These are phyloP conservation scores for Shargacucullia verbasci DNA, from an alignment of 2,888 invertebrate species.

Conservation along the genomic window DNA sequence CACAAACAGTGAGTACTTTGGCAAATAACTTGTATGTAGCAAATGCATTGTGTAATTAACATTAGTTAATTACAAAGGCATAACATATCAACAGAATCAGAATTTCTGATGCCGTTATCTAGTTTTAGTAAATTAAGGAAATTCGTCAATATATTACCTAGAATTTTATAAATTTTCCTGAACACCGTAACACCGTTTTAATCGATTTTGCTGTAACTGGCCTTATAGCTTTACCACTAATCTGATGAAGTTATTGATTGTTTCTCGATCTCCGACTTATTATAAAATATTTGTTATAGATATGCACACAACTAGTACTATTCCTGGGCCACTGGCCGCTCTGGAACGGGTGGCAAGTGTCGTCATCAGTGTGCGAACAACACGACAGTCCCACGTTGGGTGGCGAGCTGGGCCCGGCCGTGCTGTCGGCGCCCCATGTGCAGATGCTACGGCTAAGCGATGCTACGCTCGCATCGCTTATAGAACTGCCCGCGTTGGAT, in stretches of 20 bases:
- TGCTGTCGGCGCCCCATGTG: slow-evolving; percentile 95
- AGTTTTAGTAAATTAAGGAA: no score
- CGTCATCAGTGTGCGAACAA: slow-evolving; percentile 97
- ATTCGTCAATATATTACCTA: no score
- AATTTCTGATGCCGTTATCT: no score
- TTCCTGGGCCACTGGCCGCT: slow-evolving; percentile 98
- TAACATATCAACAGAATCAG: no score
- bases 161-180: no score
- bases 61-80: background rate
- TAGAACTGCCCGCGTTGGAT: slow-evolving; percentile 96
- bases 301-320: slow-evolving; percentile 96
- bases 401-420: slow-evolving; percentile 93
- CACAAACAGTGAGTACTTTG: slow-evolving; percentile 79
- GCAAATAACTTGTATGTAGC: background rate
- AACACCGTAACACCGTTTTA: no score
- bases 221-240: no score
- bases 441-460: slow-evolving; percentile 96
- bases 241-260: no score
- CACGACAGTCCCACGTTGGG: slow-evolving; percentile 94
- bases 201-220: no score
- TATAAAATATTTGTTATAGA: slow-evolving; percentile 73
- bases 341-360: slow-evolving; percentile 96
- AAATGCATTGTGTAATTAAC: background rate
- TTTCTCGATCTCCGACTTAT: slow-evolving; percentile 5
- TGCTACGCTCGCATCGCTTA: slow-evolving; percentile 95